Percentiles rank a stretch among this genome's conserved stretches.
These are phyloP conservation scores for Mugil cephalus DNA, from an alignment of 2,113 vertebrate species.

Conservation along the genomic window DNA sequence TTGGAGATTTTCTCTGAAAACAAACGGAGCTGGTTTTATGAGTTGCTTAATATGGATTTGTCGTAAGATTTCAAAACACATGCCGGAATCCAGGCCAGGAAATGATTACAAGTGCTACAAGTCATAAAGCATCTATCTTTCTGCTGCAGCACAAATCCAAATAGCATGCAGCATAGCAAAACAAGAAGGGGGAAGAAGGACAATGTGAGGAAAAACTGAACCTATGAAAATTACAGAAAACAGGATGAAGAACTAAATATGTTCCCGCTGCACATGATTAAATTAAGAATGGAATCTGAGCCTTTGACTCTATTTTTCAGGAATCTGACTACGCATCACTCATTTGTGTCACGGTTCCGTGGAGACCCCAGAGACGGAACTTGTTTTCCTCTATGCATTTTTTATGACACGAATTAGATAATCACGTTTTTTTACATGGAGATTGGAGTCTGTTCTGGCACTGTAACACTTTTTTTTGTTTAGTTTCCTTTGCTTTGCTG, in stretches of 20 bases:
- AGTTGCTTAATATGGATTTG: conserved; percentile 53
- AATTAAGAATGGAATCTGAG: not conserved
- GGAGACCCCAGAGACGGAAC: not conserved
- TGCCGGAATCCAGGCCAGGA: conserved; percentile 33
- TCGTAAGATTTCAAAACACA: conserved; percentile 42
- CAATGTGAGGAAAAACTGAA: too few relatives aligned
- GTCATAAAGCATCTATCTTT: conserved; percentile 11
- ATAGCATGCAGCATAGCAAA: not conserved
- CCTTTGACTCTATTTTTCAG: conserved; percentile 9
- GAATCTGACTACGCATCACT: not conserved
- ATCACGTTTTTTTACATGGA: too few relatives aligned
- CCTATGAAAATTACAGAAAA: not conserved
- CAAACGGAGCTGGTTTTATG: conserved; percentile 37
- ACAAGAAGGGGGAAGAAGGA: too few relatives aligned
- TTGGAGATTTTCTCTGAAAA: conserved; percentile 48
- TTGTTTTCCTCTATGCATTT: not conserved
- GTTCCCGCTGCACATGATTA: not conserved
- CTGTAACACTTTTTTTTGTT: too few relatives aligned
- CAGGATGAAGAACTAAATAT: not conserved
- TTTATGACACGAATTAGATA: not conserved
- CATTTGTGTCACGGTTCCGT: not conserved
- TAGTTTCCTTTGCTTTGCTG: not conserved
- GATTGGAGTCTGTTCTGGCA: too few relatives aligned
- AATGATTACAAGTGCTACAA: conserved; percentile 28
- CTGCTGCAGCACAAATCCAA: not conserved